phyloP scores from a whole-genome alignment of 2,888 invertebrate species.

The Drosophila paranaensis region DNA sequence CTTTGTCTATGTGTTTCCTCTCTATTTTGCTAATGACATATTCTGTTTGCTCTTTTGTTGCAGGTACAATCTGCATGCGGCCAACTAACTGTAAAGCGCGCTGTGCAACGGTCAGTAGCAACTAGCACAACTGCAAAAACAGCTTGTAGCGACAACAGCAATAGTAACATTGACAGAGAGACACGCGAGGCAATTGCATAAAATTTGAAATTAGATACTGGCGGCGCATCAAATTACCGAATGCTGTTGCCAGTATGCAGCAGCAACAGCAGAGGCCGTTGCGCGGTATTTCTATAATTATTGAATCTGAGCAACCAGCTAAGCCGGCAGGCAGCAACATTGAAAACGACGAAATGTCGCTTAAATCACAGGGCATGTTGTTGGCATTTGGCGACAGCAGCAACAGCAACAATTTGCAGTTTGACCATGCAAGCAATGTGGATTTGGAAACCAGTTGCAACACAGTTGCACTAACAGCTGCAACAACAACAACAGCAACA shows the following conservation, averaged over 20 bases:
- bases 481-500: conserved; percentile 14
- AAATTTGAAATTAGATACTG: conserved; percentile 58
- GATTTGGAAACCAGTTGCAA: conserved; percentile 71
- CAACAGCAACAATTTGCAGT: conserved; percentile 27
- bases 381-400: conserved; percentile 56
- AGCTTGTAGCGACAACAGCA: conserved; percentile 42
- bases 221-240: conserved; percentile 55
- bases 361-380: conserved; percentile 59
- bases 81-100: conserved; percentile 65
- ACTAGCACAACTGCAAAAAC: conserved; percentile 29
- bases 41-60: conserved; percentile 41
- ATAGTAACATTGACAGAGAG: conserved; percentile 8
- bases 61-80: conserved; percentile 66
- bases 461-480: conserved; percentile 12
- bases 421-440: conserved; percentile 57
- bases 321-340: conserved; percentile 32
- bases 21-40: conserved; percentile 7
- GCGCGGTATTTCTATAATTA: conserved; percentile 76
- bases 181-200: conserved; percentile 45
- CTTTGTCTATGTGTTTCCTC: too few relatives aligned
- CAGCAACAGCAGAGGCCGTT: conserved; percentile 60
- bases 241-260: conserved; percentile 52
- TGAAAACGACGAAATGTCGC: conserved; percentile 61
- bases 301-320: conserved; percentile 57
- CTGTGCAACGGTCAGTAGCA: conserved; percentile 50